Base-by-base conservation (phyloP, 2,888 invertebrate genomes). In the Drosophila borborema region DNA sequence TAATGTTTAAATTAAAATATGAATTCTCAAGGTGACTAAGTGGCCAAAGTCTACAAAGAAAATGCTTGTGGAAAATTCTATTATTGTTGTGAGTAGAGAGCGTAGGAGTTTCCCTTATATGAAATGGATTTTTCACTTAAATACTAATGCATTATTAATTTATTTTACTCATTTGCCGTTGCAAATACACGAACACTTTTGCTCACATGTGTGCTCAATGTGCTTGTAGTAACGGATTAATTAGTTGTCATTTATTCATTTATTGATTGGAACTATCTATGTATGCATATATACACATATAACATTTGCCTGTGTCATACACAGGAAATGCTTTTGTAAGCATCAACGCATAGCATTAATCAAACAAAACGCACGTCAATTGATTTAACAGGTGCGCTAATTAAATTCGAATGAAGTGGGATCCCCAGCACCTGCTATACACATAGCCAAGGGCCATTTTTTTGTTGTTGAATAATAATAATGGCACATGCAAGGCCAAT, bases 241-340 rank as follows among this genome's bases (percentile, higher is more conserved):
- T 88, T 86, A 81, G 77, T 83, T 88, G 77, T 73, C 81, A 81
- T 85, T 90, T 77, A 85, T 81, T 74, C 72, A 80, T 80, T 81
- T 80, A 87, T 86, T 66, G 81, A 83, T 78, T 83, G 66, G 49
- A 41, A 23, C 55, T 59, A 34, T 49, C 34, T 46, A 9, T 46
- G 20, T n/a, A 20, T 40, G 8, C 8, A 14, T 18, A 18, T 20
- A 20, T 20, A 20, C 2, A 20, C 12, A 7, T 9, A n/a, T 3
- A n/a, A 9, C n/a, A 45, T 45, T 20, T 16, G 20, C 38, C 45
- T 38, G 4, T 14, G 36, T 20, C 36, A 53, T 54, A 51, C 53
- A 69, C 41, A 62, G 28, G 54, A 58, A 62, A 61, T 53, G 48
- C 34, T 54, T 23, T 23, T 46, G 58, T 10, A 55, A 49, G 56